Conservation (phyloP, 2,797 vertebrate genomes). For the Melanogrammus aeglefinus region DNA sequence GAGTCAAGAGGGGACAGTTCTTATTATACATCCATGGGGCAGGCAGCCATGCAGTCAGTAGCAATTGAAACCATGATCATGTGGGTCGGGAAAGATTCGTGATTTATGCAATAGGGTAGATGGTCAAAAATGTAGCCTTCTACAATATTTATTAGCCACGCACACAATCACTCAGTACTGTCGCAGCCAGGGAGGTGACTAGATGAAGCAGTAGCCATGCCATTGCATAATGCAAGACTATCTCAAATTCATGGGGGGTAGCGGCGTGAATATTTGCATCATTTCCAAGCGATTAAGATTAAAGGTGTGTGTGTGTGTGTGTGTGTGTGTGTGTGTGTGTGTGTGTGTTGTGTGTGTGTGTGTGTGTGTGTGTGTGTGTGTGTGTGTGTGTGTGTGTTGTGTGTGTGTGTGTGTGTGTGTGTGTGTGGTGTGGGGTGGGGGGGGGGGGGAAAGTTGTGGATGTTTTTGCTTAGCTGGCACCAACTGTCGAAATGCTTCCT, state of each 20-base stretch:
- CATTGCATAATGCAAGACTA: slow-evolving; percentile 51
- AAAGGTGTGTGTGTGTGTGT: not conserved
- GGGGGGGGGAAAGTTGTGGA: not conserved
- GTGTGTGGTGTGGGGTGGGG: too few relatives aligned
- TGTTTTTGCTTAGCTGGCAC: slow-evolving; percentile 58
- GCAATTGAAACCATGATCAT: slow-evolving; percentile 54
- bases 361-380: too few relatives aligned
- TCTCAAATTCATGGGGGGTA: slow-evolving; percentile 51
- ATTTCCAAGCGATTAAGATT: slow-evolving; percentile 47
- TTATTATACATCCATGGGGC: slow-evolving; percentile 15
- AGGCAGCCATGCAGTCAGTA: slow-evolving; percentile 27
- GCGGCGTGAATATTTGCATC: slow-evolving; percentile 63
- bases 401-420: too few relatives aligned
- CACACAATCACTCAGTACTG: slow-evolving; percentile 58
- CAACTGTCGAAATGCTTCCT: slow-evolving; percentile 49
- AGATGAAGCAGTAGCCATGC: slow-evolving; percentile 48
- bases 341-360: too few relatives aligned
- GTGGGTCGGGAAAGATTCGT: slow-evolving; percentile 53
- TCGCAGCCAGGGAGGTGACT: slow-evolving; percentile 46
- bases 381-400: not conserved
- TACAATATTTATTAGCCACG: slow-evolving; percentile 69
- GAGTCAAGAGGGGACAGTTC: not conserved
- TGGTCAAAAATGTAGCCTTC: slow-evolving; percentile 63
- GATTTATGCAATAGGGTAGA: slow-evolving; percentile 64
- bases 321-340: not conserved